Evolutionary conservation across 2,797 vertebrate genomes (phyloP).

Genomic region (Mus caroli): DNA sequence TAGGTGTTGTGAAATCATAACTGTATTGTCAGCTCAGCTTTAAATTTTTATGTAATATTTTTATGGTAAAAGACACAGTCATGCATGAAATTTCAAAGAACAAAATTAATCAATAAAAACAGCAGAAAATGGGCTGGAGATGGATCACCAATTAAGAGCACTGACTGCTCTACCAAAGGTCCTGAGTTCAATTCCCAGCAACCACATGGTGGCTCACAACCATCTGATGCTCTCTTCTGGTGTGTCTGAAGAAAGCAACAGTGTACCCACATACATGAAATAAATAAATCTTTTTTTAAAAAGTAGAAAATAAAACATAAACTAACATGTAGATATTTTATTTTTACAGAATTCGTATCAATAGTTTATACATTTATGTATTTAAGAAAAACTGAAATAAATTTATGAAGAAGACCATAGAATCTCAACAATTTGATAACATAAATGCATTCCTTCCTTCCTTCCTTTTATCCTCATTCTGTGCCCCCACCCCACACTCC

Average conservation of each 20-base stretch:
- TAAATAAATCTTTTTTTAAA: too few species aligned
- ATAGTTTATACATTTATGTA: background rate
- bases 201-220: too few species aligned
- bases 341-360: background rate
- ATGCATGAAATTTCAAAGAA: background rate
- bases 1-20: background rate
- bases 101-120: background rate
- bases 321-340: background rate
- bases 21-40: background rate
- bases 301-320: too few species aligned
- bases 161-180: too few species aligned
- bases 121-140: too few species aligned
- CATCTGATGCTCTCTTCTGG: too few species aligned
- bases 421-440: background rate
- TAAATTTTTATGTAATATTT: background rate
- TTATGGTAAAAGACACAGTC: background rate
- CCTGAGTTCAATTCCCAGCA: too few species aligned
- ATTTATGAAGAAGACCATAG: background rate
- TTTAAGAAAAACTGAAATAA: background rate
- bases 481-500: fast-evolving
- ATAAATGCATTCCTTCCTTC: background rate
- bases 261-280: too few species aligned
- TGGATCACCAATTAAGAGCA: too few species aligned
- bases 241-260: too few species aligned
- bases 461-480: background rate